Evolutionary conservation across 2,113 vertebrate species (phyloP), one percentile per base, ranked within the genome.

Genomic region (Pogonocichla stellata): DNA sequence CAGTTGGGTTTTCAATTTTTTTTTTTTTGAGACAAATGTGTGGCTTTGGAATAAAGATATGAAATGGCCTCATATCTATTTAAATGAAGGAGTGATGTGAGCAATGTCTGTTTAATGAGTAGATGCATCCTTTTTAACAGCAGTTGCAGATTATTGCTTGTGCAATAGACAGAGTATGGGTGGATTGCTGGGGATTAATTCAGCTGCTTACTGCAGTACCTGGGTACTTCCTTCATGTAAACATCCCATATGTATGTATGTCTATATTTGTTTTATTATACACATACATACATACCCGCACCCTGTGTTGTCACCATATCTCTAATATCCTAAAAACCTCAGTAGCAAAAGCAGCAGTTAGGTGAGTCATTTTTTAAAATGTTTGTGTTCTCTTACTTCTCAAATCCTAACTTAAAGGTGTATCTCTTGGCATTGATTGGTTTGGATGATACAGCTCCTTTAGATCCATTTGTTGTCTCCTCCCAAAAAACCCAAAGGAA

Each of bases 211-310:
- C 51, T 88, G 78, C 66, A 80, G 72, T 77, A 47, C 70, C 65
- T 53, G 88, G 33, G 62, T 87, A 40, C 62, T 70, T 26, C 3
- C 50, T 80, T 2, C 22, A 7, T 69, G 79, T 51, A 43, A 64
- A 62, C 80, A 9, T 74, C 7, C 65, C 29, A 19, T 75, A 91
- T 94, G 86, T 87, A 84, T 92, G 72, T 89, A 53, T 82, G 82
- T 40, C 70, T 94, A 45, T 94, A 95, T 94, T 38, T 47, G 8
- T 80, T 57, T 95, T 73, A 31, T 58, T 87, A 79, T 94, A 43
- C 65, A 86, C 93, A 93, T 95, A 83, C 94, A 87, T 70, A 75
- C 82, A 92, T 90, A 80, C 74, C 36, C 17, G 15, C 29, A 29
- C 62, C 45, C 60, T 66, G 22, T 72, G 16, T 53, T 70, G 48